phyloP scores from a whole-genome alignment of 1,140 invertebrate species.

The Drosophila teissieri region DNA sequence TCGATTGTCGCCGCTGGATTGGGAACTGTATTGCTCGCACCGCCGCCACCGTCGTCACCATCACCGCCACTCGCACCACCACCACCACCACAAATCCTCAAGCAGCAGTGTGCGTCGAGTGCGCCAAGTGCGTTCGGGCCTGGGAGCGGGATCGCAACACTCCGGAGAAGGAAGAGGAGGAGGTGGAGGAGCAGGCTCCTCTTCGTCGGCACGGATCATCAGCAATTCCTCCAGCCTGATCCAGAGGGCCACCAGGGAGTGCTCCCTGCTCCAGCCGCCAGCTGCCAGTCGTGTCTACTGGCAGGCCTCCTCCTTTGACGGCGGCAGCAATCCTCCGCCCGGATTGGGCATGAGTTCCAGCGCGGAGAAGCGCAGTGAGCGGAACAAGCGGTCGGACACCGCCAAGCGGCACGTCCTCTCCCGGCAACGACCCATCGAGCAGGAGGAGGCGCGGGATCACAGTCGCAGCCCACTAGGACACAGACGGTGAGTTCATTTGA shows the following conservation, averaged over 20 bases:
- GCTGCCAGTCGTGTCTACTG: slow-evolving; percentile 69
- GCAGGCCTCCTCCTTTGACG: slow-evolving; percentile 85
- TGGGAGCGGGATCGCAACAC: slow-evolving; percentile 15
- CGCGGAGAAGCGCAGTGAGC: slow-evolving; percentile 67
- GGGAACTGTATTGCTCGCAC: slow-evolving; percentile 58
- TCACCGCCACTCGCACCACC: slow-evolving; percentile 55
- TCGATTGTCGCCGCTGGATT: slow-evolving; percentile 55
- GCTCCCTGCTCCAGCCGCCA: slow-evolving; percentile 71
- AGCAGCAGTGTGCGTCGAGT: slow-evolving; percentile 69
- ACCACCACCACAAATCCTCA: slow-evolving; percentile 49
- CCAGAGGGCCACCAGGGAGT: slow-evolving; percentile 71
- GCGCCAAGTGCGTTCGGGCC: slow-evolving; percentile 42
- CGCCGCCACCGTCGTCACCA: slow-evolving; percentile 66
- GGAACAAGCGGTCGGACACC: slow-evolving; percentile 87
- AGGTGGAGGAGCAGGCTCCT: slow-evolving; percentile 26
- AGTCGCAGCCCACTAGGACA: slow-evolving; percentile 74
- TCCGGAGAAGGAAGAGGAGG: slow-evolving; percentile 8
- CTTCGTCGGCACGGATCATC: slow-evolving; percentile 61
- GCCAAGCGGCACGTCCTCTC: slow-evolving; percentile 90
- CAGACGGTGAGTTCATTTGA: slow-evolving; percentile 58
- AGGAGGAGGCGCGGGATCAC: slow-evolving; percentile 85
- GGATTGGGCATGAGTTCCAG: slow-evolving; percentile 43
- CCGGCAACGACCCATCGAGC: slow-evolving; percentile 90
- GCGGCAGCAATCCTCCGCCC: slow-evolving; percentile 80
- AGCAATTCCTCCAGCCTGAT: slow-evolving; percentile 80